Evolutionary conservation across 2,113 vertebrate genomes (phyloP), one percentile per base, ranked within the genome.

Genomic region (Excalfactoria chinensis): DNA sequence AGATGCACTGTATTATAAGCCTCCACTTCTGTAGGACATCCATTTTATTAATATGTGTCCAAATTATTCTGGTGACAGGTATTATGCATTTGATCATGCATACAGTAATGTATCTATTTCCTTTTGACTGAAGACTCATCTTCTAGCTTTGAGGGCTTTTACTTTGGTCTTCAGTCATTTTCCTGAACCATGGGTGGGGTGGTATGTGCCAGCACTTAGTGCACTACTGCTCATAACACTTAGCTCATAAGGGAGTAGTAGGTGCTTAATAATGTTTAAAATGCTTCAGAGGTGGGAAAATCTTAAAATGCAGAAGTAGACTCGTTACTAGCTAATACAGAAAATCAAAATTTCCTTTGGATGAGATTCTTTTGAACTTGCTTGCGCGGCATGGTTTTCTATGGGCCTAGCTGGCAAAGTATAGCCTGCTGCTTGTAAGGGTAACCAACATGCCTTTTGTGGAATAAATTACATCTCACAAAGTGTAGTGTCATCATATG

Each of bases 41-140:
- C 0, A 17, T 94, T 95, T 95, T 89, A 84, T 92, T 95, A 93
- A 37, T 89, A 93, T 79, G 70, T 85, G n/a, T 70, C 59, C 26
- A 80, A 35, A 92, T 89, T 86, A 77, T 56, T 84, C 59, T 41
- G 51, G 60, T 81, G 53, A 51, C 53, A 86, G 40, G 20, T 73
- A 56, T 58, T 86, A 58, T 79, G 43, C 32, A 22, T 83, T 92
- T 83, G 86, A 59, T 53, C 37, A 25, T 84, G 77, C 2, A 7
- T 80, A 82, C 28, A 60, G 43, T 44, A 40, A 58, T 40, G 44
- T 67, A 74, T 56, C 51, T 55, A 26, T 56, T 84, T 76, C 16
- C 62, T 63, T 90, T 93, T 46, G 43, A 43, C 55, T 55, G 30
- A 84, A 67, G 41, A 59, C 28, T 56, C 64, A n/a, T 17, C 30